These are phyloP conservation scores for Sialia sialis DNA, from an alignment of 2,113 vertebrate genomes.

Conservation along the genomic window DNA sequence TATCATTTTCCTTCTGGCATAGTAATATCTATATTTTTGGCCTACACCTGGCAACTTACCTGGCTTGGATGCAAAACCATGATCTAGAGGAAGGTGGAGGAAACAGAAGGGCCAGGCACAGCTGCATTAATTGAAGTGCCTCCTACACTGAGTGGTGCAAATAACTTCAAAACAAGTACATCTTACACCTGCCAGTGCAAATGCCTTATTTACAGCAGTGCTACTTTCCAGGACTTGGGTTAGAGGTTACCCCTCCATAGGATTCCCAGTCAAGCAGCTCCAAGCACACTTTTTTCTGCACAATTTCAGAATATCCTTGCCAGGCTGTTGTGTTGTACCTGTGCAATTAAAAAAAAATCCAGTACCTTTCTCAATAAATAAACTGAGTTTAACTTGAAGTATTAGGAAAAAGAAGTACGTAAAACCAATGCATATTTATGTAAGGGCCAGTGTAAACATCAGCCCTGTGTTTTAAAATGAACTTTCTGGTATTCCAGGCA, in stretches of 20 bases:
- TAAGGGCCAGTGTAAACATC: background rate
- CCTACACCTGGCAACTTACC: background rate
- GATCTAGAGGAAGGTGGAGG: background rate
- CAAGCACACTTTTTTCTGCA: background rate
- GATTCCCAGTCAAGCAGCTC: background rate
- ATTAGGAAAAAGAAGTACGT: background rate
- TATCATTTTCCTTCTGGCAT: background rate
- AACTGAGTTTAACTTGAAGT: background rate
- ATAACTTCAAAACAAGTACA: background rate
- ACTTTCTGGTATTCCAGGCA: conserved; percentile 18
- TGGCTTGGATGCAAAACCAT: background rate
- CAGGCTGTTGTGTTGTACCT: background rate
- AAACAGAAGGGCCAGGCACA: background rate
- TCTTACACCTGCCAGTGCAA: background rate
- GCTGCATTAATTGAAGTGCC: background rate
- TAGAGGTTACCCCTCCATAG: background rate
- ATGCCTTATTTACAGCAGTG: background rate
- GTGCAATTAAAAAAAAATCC: background rate
- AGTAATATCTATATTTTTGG: background rate
- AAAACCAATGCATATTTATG: background rate
- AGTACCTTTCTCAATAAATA: background rate
- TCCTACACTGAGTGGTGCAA: background rate
- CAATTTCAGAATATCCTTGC: background rate
- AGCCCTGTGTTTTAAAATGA: background rate
- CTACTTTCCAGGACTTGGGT: background rate